Percentiles rank a stretch among this genome's conserved stretches.
Evolutionary conservation across 2,113 vertebrate genomes (phyloP).

Genomic region (Chinchilla lanigera): DNA sequence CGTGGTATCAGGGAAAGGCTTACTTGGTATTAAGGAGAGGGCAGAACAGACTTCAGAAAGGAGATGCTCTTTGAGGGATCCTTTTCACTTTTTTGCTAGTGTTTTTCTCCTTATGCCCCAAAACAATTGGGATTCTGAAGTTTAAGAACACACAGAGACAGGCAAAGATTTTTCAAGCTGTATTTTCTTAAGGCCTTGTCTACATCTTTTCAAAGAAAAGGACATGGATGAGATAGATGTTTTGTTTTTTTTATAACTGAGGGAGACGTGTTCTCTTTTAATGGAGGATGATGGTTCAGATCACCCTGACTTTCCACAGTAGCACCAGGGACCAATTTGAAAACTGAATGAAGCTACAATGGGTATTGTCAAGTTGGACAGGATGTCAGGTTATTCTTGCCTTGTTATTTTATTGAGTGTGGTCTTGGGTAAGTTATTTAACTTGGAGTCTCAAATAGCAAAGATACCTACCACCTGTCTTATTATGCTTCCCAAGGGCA

Average conservation of each 20-base stretch:
- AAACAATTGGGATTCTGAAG: not conserved
- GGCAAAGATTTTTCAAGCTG: not conserved
- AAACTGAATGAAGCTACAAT: not conserved
- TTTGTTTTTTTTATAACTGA: not conserved
- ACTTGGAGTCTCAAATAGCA: not conserved
- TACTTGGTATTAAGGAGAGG: not conserved
- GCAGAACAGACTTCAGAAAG: not conserved
- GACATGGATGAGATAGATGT: not conserved
- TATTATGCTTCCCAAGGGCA: not conserved
- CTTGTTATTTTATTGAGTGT: not conserved
- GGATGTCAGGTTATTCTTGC: not conserved
- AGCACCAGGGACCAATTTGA: not conserved
- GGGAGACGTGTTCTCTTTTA: not conserved
- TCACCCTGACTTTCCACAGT: not conserved
- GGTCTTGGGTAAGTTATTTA: not conserved
- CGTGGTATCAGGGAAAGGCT: not conserved
- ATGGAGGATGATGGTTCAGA: not conserved
- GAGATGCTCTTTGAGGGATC: not conserved
- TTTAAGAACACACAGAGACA: not conserved
- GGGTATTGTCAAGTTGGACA: not conserved
- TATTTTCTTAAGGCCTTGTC: not conserved
- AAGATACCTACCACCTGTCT: not conserved
- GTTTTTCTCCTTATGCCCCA: not conserved
- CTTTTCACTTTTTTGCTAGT: not conserved
- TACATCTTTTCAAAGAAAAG: not conserved